These are phyloP conservation scores for Scaptomyza tumidula DNA, from an alignment of 2,888 invertebrate genomes.

Conservation along the genomic window DNA sequence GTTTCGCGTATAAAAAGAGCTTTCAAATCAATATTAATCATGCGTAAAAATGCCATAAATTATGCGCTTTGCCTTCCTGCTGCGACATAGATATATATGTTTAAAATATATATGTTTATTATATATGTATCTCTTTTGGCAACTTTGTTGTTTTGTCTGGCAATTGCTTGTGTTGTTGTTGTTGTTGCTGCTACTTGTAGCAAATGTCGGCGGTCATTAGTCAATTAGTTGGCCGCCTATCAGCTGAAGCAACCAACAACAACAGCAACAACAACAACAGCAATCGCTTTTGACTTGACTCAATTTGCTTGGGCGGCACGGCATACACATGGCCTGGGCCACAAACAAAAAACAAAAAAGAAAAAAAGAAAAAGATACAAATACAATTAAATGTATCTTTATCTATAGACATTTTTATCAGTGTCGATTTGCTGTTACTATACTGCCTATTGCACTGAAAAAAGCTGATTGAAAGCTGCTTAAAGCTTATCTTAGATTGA, in stretches of 20 bases:
- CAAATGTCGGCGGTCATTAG: constrained; percentile 73
- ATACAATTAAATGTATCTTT: constrained; percentile 31
- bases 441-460: neutral
- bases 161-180: constrained; percentile 14
- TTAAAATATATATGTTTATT: neutral
- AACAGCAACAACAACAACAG: too few relatives aligned
- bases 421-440: constrained; percentile 9
- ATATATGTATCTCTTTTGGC: constrained; percentile 23
- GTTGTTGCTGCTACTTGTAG: constrained; percentile 53
- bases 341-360: neutral
- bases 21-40: constrained; percentile 83
- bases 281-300: constrained; percentile 38
- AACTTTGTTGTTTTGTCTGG: constrained; percentile 30
- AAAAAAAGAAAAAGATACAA: neutral
- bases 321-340: constrained; percentile 16
- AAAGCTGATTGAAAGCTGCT: neutral
- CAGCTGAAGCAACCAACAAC: constrained; percentile 25
- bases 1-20: constrained; percentile 53
- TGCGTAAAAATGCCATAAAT: constrained; percentile 75
- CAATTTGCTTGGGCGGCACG: constrained; percentile 43
- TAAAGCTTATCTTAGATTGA: neutral
- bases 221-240: constrained; percentile 68
- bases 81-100: constrained; percentile 6
- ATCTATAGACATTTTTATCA: constrained; percentile 12
- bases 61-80: constrained; percentile 43